These are phyloP conservation scores for Callaeas wilsoni DNA, from an alignment of 2,113 vertebrate species.

Conservation along the genomic window DNA sequence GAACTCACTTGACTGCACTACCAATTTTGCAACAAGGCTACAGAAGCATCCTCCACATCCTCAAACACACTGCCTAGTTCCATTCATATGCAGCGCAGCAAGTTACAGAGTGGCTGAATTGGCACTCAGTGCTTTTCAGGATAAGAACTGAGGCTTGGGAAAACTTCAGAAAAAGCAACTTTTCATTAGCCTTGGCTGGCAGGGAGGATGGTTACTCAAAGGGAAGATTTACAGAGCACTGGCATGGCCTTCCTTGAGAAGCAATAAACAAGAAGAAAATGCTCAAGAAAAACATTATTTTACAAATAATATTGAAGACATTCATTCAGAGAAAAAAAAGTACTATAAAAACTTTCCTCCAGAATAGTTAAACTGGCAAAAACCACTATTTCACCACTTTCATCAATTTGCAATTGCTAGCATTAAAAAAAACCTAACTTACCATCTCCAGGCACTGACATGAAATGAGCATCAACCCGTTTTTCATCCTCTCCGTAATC, in stretches of 20 bases:
- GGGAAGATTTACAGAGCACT: neutral
- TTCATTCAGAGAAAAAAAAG: neutral
- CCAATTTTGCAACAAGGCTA: neutral
- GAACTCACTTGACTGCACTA: neutral
- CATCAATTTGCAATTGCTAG: neutral
- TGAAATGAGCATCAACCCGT: slow-evolving; percentile 87
- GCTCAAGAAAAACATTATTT: neutral
- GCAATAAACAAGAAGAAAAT: neutral
- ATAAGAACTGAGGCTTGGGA: neutral
- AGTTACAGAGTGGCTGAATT: neutral
- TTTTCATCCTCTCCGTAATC: slow-evolving; percentile 80
- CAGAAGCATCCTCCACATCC: accelerated
- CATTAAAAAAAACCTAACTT: slow-evolving; percentile 36
- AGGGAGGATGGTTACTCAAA: neutral
- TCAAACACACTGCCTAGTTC: neutral
- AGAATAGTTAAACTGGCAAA: neutral
- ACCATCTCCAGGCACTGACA: slow-evolving; percentile 85
- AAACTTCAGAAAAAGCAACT: neutral
- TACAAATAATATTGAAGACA: neutral
- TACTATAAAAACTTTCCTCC: neutral
- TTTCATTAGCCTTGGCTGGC: neutral
- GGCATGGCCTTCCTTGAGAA: neutral
- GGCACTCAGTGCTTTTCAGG: neutral
- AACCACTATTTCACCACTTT: neutral
- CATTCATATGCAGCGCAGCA: neutral